Evolutionary conservation across 2,888 invertebrate genomes (phyloP), one percentile per base, ranked within the genome.

Genomic region (Hyppa rectilinea): DNA sequence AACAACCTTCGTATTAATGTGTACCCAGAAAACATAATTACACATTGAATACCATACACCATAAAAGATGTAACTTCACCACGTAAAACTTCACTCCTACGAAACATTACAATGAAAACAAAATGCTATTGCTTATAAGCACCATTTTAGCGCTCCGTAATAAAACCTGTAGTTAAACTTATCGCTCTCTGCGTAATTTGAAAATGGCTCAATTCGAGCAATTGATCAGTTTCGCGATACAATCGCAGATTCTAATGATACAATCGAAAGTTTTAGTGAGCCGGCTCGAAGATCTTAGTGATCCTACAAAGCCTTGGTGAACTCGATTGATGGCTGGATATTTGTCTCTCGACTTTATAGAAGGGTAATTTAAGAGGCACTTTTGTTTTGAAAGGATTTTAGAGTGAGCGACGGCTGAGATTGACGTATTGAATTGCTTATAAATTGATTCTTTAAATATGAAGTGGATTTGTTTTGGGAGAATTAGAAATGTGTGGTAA

Each of bases 111-210:
- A 29, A 59, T 45, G 0, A n/a, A 45, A 4, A 58, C n/a, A 4
- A 10, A 12, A 6, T n/a, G n/a, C n/a, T n/a, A n/a, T 3, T 7
- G 7, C 20, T 1, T 1, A 4, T 4, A 0, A 29, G 53, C 73
- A 60, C 10, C 61, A 86, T 87, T 87, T 89, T 88, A 89, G 78
- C 12, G 72, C 73, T 58, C 56, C 71, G 60, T 73, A 85, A 85
- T 88, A 89, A 89, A 89, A 87, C 73, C 74, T 63, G 80, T 84
- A 87, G 78, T 89, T 82, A 86, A 86, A 88, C 79, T 87, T 86
- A 87, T 87, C 80, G 81, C 75, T 65, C 69, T 38, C 17, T 56
- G 74, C 78, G 87, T 87, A 88, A 90, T 88, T 89, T 85, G 85
- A 85, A 83, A 86, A 85, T 81, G 82, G 87, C 84, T 88, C 87